Percentiles rank a stretch among this genome's conserved stretches.
Evolutionary conservation across 2,888 invertebrate species (phyloP).

Genomic region (Drosophila colorata): DNA sequence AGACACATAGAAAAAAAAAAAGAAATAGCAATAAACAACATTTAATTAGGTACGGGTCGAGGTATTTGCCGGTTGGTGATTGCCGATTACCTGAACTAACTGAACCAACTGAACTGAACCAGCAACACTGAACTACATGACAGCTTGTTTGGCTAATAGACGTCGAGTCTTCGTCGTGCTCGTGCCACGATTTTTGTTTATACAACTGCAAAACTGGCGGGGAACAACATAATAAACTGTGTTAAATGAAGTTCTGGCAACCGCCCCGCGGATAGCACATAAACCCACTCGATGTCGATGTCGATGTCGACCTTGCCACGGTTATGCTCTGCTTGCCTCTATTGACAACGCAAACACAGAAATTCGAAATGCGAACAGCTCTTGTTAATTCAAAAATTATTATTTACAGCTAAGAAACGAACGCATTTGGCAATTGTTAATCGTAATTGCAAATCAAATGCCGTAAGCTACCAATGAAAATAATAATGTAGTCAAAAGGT

Average conservation of each 20-base stretch:
- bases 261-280: slow-evolving; percentile 9
- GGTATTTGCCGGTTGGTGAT: slow-evolving; percentile 5
- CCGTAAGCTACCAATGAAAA: neutral
- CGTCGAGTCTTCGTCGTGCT: slow-evolving; percentile 3
- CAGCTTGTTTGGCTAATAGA: slow-evolving; percentile 50
- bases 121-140: slow-evolving; percentile 14
- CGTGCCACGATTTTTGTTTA: slow-evolving; percentile 46
- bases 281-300: slow-evolving; percentile 5
- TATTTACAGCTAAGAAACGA: slow-evolving; percentile 10
- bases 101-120: slow-evolving; percentile 1
- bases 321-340: slow-evolving; percentile 70
- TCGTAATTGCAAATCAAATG: slow-evolving; percentile 15
- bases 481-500: neutral
- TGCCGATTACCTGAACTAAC: slow-evolving; percentile 8
- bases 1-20: neutral
- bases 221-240: slow-evolving; percentile 51
- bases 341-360: slow-evolving; percentile 49
- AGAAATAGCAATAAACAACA: slow-evolving; percentile 16
- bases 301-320: slow-evolving; percentile 60
- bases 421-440: slow-evolving; percentile 43
- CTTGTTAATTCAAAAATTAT: slow-evolving; percentile 15
- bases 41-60: slow-evolving; percentile 33
- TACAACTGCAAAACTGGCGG: slow-evolving; percentile 53
- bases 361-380: slow-evolving; percentile 35
- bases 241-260: slow-evolving; percentile 64